A percentile compares a stretch with the other conserved stretches of the same genome.
These are phyloP conservation scores for Peromyscus attwateri DNA, from an alignment of 2,797 vertebrate genomes.

Conservation along the genomic window DNA sequence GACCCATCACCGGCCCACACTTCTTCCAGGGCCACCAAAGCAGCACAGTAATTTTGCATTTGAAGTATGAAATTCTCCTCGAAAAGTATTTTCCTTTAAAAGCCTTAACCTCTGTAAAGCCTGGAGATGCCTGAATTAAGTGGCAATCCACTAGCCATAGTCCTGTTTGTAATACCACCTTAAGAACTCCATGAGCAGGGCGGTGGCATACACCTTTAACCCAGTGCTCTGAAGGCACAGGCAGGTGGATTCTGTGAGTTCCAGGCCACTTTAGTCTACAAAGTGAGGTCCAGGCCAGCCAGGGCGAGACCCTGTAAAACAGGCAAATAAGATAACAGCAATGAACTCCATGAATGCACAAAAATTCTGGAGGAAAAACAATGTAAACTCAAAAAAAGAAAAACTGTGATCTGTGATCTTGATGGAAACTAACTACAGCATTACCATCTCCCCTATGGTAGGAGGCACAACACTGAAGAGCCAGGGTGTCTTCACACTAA, in stretches of 20 bases:
- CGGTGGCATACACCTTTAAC: no score
- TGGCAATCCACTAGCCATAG: not conserved
- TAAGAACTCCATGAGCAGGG: not conserved
- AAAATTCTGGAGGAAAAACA: constrained; percentile 42
- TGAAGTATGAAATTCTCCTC: not conserved
- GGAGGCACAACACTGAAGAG: not conserved
- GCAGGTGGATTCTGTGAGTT: not conserved
- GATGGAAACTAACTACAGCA: not conserved
- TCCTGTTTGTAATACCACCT: not conserved
- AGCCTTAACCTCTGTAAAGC: constrained; percentile 15
- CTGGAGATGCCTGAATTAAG: not conserved
- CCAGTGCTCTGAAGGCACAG: not conserved
- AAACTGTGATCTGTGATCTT: not conserved
- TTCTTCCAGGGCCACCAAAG: not conserved
- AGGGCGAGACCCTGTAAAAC: not conserved
- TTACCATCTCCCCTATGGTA: not conserved
- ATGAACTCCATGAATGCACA: not conserved
- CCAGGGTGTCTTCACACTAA: not conserved
- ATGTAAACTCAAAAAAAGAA: not conserved
- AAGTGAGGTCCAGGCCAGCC: not conserved
- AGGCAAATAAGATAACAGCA: not conserved
- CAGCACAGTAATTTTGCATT: not conserved
- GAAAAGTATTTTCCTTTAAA: not conserved
- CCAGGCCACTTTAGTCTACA: not conserved
- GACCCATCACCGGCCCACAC: not conserved